Percentiles rank a stretch among this genome's conserved stretches.
Evolutionary conservation across 2,888 invertebrate species (phyloP).

Genomic region (Coremacera marginata): DNA sequence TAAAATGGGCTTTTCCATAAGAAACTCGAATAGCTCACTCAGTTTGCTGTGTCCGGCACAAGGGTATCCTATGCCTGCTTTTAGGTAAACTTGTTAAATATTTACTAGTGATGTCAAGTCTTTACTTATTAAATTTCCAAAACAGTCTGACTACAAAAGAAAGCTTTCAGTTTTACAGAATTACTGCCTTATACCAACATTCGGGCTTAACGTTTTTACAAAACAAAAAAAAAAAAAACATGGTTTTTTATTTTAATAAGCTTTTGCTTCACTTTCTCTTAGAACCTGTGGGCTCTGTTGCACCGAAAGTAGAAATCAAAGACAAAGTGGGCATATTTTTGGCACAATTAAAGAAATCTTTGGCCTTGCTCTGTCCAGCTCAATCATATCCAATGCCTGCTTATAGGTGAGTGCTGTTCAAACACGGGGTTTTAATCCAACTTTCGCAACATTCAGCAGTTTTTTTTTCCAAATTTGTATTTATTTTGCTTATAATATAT

Average conservation of each 20-base stretch:
- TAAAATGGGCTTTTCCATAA: constrained; percentile 63
- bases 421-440: neutral
- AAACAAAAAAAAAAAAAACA: too few relatives aligned
- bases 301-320: constrained; percentile 77
- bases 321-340: constrained; percentile 70
- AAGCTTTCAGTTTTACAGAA: neutral
- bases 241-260: neutral
- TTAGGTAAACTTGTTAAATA: constrained; percentile 51
- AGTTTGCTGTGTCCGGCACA: constrained; percentile 81
- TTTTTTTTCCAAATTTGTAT: neutral
- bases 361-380: constrained; percentile 74
- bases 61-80: constrained; percentile 72
- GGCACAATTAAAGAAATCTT: constrained; percentile 46
- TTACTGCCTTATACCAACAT: constrained; percentile 19
- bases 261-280: constrained; percentile 18
- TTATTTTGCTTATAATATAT: neutral
- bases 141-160: neutral
- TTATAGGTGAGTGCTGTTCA: constrained; percentile 70
- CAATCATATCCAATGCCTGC: constrained; percentile 78
- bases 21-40: constrained; percentile 64
- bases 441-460: constrained; percentile 37
- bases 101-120: too few relatives aligned
- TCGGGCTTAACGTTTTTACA: constrained; percentile 23
- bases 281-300: constrained; percentile 71
- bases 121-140: too few relatives aligned